These are phyloP conservation scores for Opisthocomus hoazin DNA, from an alignment of 2,113 vertebrate genomes.

Conservation along the genomic window DNA sequence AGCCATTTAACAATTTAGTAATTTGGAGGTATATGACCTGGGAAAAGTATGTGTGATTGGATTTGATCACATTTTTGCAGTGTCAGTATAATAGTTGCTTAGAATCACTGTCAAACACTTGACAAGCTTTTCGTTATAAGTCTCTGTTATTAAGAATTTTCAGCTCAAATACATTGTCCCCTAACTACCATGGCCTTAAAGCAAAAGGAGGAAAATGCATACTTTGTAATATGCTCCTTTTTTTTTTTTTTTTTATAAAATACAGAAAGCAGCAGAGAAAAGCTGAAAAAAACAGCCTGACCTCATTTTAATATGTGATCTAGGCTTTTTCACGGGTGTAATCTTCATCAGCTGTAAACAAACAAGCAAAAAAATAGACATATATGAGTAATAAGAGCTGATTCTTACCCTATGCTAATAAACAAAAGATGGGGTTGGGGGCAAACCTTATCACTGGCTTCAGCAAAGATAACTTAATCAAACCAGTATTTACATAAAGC, in stretches of 20 bases:
- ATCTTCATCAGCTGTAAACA: not conserved
- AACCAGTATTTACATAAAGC: not conserved
- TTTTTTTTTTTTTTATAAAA: not conserved
- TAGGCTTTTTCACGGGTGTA: not conserved
- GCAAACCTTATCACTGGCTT: not conserved
- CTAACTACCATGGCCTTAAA: not conserved
- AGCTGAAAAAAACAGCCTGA: not conserved
- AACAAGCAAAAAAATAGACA: not conserved
- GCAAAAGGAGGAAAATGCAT: not conserved
- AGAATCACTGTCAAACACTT: not conserved
- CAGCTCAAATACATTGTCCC: not conserved
- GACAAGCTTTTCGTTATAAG: not conserved
- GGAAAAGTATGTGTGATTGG: not conserved
- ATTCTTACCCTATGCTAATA: not conserved
- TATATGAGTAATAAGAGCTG: not conserved
- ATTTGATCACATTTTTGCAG: not conserved
- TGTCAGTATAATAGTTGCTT: not conserved
- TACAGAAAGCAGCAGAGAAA: not conserved
- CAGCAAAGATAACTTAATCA: not conserved
- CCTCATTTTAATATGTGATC: not conserved
- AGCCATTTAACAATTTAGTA: conserved; percentile 1
- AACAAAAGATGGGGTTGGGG: not conserved
- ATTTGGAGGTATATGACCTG: not conserved
- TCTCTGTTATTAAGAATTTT: not conserved
- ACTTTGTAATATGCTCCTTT: not conserved